Percentiles rank a stretch among this genome's conserved stretches.
Evolutionary conservation across 2,797 vertebrate species (phyloP).

Genomic region (Hippoglossus hippoglossus): DNA sequence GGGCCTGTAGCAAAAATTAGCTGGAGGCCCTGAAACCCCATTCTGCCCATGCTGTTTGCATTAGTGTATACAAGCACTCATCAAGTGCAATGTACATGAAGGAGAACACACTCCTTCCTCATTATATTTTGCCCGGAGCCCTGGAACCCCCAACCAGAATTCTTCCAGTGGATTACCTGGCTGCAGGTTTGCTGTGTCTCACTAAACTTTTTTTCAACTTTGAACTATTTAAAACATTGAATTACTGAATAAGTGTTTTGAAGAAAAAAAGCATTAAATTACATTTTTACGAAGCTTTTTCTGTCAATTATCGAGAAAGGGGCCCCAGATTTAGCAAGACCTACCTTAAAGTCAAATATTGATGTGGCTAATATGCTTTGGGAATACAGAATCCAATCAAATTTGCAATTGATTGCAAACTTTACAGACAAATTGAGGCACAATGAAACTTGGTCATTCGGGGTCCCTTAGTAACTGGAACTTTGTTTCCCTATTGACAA

Average conservation of each 20-base stretch:
- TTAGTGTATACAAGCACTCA: conserved; percentile 1
- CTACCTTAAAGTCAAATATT: not conserved
- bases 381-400: conserved; percentile 4
- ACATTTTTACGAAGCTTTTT: not conserved
- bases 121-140: conserved; percentile 8
- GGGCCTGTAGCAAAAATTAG: not conserved
- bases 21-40: not conserved
- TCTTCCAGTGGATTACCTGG: not conserved
- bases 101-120: not conserved
- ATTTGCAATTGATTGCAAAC: conserved; percentile 26
- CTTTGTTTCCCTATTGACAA: not conserved
- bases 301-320: not conserved
- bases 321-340: not conserved
- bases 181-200: not conserved
- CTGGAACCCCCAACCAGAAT: not conserved
- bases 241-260: no score
- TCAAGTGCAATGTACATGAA: conserved; percentile 2
- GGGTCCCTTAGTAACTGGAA: not conserved
- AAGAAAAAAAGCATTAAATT: not conserved
- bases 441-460: conserved; percentile 2
- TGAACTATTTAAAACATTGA: no score
- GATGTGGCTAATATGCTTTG: conserved; percentile 2
- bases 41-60: not conserved
- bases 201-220: not conserved
- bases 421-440: conserved; percentile 9